Conservation (phyloP, 2,888 invertebrate species). For the Drosophila atripex region DNA sequence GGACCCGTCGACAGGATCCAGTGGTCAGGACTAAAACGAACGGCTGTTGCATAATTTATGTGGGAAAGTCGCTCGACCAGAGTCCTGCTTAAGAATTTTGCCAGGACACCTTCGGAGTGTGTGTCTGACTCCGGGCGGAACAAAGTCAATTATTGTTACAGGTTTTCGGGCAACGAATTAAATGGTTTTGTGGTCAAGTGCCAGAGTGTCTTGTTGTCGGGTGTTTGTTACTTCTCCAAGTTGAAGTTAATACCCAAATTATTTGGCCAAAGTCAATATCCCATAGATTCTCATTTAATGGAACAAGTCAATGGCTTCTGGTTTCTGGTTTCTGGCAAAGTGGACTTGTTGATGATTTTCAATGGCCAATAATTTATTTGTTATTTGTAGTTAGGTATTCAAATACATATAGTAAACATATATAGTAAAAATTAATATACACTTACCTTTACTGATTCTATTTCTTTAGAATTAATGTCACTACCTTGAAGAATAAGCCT, state of each 20-base stretch:
- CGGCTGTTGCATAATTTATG: constrained; percentile 68
- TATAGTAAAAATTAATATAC: too few relatives aligned
- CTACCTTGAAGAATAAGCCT: too few relatives aligned
- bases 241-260: not conserved
- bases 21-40: constrained; percentile 56
- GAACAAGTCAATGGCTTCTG: constrained; percentile 4
- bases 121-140: constrained; percentile 4
- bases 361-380: too few relatives aligned
- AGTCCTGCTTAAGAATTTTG: constrained; percentile 69
- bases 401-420: too few relatives aligned
- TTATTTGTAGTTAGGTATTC: too few relatives aligned
- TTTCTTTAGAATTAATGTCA: too few relatives aligned
- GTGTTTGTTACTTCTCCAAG: not conserved
- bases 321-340: not conserved
- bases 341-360: too few relatives aligned
- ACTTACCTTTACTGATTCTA: too few relatives aligned
- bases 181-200: constrained; percentile 55
- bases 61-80: constrained; percentile 61
- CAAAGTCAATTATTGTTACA: constrained; percentile 66
- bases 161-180: constrained; percentile 65
- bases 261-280: constrained; percentile 19
- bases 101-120: constrained; percentile 42
- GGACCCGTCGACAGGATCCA: constrained; percentile 35
- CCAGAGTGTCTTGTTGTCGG: constrained; percentile 8
- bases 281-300: constrained; percentile 17